Conservation (phyloP, 2,113 vertebrate species). For the Megaceryle torquata region DNA sequence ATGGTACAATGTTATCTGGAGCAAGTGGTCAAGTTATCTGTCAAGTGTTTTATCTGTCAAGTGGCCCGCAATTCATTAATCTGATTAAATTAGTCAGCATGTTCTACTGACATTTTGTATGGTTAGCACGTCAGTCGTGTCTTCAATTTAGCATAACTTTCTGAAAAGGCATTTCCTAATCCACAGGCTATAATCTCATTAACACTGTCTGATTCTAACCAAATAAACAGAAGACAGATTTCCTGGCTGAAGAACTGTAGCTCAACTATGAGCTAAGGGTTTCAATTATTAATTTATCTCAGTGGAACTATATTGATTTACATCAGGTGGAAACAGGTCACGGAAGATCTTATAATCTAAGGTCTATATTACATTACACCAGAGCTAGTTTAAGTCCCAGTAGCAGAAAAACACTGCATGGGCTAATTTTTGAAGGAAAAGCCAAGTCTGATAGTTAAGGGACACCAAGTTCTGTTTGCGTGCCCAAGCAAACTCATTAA, state of each 20-base stretch:
- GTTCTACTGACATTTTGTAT: neutral
- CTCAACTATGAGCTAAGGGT: neutral
- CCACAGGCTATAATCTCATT: slow-evolving; percentile 18
- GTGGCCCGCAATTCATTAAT: neutral
- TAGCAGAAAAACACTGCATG: neutral
- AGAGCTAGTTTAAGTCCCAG: neutral
- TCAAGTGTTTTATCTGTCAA: neutral
- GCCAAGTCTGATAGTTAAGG: neutral
- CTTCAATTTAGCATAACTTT: neutral
- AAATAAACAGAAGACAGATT: slow-evolving; percentile 42
- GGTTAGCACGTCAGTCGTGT: neutral
- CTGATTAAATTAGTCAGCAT: neutral
- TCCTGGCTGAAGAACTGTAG: neutral
- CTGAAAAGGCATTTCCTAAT: slow-evolving; percentile 31
- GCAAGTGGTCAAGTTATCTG: neutral
- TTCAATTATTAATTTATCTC: neutral
- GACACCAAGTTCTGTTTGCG: neutral
- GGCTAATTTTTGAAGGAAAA: neutral
- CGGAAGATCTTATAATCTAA: neutral
- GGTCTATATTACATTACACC: neutral
- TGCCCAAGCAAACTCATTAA: neutral
- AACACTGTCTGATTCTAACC: neutral
- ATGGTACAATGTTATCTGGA: neutral
- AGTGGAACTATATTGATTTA: neutral
- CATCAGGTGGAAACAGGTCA: neutral